Evolutionary conservation across 2,888 invertebrate species (phyloP), one percentile per base, ranked within the genome.

Genomic region (Spodoptera littoralis): DNA sequence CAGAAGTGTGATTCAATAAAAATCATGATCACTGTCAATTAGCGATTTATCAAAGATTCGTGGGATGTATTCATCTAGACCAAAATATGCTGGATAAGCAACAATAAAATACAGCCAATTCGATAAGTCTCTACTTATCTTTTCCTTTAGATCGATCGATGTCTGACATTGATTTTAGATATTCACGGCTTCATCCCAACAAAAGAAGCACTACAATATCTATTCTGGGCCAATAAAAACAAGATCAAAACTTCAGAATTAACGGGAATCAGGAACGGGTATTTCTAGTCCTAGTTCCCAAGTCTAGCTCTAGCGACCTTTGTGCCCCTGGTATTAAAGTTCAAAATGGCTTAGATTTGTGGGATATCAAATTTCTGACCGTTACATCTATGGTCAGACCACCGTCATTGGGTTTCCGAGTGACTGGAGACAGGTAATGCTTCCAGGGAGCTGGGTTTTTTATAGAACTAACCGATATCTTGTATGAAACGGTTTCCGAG

Each of bases 331-430:
- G 49, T 22, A 46, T 44, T 72, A 80, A 68, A 68, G 79, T 65
- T 68, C 36, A 74, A 70, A 80, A 62, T 76, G 49, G 64, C 57
- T 30, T 59, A 50, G 53, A 63, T 65, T 45, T 55, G 49, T 70
- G 30, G 27, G 60, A 78, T 84, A 81, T 88, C 86, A 64, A 67
- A 76, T 88, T 83, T 75, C 87, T 63, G 74, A 83, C 87, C 86
- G 87, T 86, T 86, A 85, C 73, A 78, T 71, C 69, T 73, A 74
- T 69, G 76, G 69, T 76, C 75, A 76, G 81, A 80, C 84, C 82
- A 80, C 83, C 79, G 76, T 63, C 77, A 69, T 66, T 68, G 74
- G 70, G 60, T 82, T 87, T 85, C 82, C 84, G 72, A 64, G 48
- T 73, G 78, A 72, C 67, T 79, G 70, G 61, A 66, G 61, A 30